Percentiles rank a stretch among this genome's conserved stretches.
phyloP scores from a whole-genome alignment of 2,888 invertebrate genomes.

The Augochlorella aurata region DNA sequence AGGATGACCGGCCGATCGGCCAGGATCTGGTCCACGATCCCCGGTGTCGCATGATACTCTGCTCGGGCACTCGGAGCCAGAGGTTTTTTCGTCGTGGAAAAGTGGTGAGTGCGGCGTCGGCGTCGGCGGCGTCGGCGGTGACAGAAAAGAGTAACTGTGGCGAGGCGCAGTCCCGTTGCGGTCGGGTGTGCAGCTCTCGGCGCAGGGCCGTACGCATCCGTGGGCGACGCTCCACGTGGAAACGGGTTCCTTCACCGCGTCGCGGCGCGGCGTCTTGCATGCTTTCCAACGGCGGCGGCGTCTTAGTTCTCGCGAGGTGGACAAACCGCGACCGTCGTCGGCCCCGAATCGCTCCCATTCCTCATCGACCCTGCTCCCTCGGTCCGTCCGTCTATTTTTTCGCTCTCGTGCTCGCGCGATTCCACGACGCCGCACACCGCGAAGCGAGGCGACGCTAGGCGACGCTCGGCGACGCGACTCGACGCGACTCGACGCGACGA shows the following conservation, averaged over 20 bases:
- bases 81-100: constrained; percentile 61
- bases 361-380: too few relatives aligned
- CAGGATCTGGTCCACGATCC: neutral
- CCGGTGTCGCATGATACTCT: neutral
- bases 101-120: constrained; percentile 73
- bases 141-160: constrained; percentile 73
- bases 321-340: constrained; percentile 5
- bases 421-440: too few relatives aligned
- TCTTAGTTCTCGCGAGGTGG: constrained; percentile 5
- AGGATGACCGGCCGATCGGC: neutral
- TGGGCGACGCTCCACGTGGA: constrained; percentile 79
- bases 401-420: neutral
- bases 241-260: constrained; percentile 65
- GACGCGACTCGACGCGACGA: too few relatives aligned
- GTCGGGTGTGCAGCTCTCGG: constrained; percentile 70
- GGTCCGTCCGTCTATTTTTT: neutral
- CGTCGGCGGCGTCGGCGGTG: constrained; percentile 56
- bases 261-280: constrained; percentile 65
- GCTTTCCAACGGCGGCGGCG: constrained; percentile 24
- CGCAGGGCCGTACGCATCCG: constrained; percentile 66
- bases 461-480: neutral
- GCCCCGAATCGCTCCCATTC: neutral
- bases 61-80: constrained; percentile 11
- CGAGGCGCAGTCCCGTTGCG: constrained; percentile 72
- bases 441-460: neutral